Conservation (phyloP, 1,140 invertebrate species). For the Bombus sylvicola region DNA sequence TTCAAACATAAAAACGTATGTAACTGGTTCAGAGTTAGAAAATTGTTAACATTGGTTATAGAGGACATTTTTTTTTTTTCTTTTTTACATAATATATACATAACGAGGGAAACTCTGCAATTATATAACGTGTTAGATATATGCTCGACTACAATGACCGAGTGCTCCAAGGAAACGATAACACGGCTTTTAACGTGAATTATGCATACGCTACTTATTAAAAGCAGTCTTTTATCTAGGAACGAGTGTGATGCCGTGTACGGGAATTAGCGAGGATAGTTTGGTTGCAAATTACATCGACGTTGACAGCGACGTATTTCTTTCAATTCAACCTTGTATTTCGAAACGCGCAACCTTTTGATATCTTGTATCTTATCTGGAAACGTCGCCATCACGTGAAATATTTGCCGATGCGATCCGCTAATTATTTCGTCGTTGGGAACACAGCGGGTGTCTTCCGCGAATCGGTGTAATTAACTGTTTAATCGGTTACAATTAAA, state of each 20-base stretch:
- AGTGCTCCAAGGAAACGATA: slow-evolving; percentile 44
- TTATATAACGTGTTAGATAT: not conserved
- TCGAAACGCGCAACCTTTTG: not conserved
- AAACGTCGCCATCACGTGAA: not conserved
- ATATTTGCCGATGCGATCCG: not conserved
- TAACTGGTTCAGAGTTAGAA: not conserved
- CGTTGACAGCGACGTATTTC: not conserved
- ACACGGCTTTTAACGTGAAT: slow-evolving; percentile 35
- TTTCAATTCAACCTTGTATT: not conserved
- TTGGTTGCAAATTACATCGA: not conserved
- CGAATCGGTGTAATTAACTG: not conserved
- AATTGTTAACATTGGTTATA: not conserved
- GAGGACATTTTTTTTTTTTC: not conserved
- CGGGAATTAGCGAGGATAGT: slow-evolving; percentile 42
- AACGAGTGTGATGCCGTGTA: slow-evolving; percentile 40
- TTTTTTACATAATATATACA: not conserved
- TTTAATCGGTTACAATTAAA: not conserved
- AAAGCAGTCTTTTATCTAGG: slow-evolving; percentile 48
- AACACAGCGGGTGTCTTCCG: not conserved
- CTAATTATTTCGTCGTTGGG: not conserved
- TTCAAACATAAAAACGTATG: no score
- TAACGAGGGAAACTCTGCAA: not conserved
- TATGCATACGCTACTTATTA: slow-evolving; percentile 58
- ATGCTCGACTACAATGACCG: not conserved
- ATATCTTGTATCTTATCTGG: not conserved